Base-by-base conservation (phyloP, 2,113 vertebrate species). In the Salvelinus alpinus region DNA sequence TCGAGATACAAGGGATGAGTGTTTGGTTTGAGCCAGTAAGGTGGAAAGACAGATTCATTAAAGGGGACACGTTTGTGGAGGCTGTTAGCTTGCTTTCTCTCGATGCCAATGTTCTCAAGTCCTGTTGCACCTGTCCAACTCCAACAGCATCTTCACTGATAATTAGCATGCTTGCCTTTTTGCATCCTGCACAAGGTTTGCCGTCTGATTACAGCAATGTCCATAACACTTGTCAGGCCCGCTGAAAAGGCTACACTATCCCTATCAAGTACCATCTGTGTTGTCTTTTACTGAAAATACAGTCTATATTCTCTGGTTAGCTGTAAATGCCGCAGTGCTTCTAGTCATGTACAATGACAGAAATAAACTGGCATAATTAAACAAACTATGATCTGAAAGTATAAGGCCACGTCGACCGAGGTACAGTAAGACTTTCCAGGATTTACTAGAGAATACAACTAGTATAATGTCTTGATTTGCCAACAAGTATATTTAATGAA, bases 1-100 rank as follows among this genome's bases (percentile, higher is more conserved):
- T 72, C 31, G 48, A 6, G 22, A 71, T 57, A 62, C 44, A 34
- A 57, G 16, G 60, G 59, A 79, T 51, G 27, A 22, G 29, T 54
- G 44, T 67, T 74, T 25, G 20, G 18, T 70, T 74, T 70, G 24
- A 81, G 59, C 59, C 29, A 57, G 38, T 11, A 72, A 72, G 65
- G 76, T 25, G 14, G 25, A 77, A 81, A 74, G 25, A 73, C 77
- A 74, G 51, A 74, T 24, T 4, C 3, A 14, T 25, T 51, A 71
- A 71, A 47, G 25, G 6, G 59, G 59, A 62, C 20, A 62, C 0
- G 16, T 62, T 62, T 62, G 18, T 20, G 59, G 18, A 62, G 59
- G 59, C 20, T 8, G 59, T 9, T 51, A 22, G 14, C 64, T 66
- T 44, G 27, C 27, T 27, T 70, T 27, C 27, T 73, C 62, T 64